phyloP scores from a whole-genome alignment of 2,113 vertebrate species.

The Ibidorhyncha struthersii region DNA sequence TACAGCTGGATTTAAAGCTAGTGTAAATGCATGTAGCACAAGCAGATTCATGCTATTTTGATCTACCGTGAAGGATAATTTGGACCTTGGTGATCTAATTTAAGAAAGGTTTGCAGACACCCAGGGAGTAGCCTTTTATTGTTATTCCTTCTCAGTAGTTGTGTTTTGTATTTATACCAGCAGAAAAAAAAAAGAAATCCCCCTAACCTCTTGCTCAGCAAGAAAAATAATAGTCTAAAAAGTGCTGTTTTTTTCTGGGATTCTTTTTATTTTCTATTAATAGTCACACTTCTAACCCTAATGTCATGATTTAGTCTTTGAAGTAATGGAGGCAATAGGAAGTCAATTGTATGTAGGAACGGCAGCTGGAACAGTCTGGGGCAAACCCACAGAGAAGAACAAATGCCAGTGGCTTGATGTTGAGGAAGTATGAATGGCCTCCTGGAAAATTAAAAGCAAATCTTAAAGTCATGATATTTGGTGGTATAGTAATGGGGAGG shows the following conservation, averaged over 20 bases:
- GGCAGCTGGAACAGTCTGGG: neutral
- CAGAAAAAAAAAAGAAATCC: neutral
- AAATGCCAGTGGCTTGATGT: neutral
- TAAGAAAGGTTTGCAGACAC: neutral
- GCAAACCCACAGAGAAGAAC: neutral
- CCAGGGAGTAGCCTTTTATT: neutral
- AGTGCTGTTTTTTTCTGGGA: neutral
- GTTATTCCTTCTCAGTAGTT: neutral
- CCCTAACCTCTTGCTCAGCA: neutral
- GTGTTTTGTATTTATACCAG: neutral
- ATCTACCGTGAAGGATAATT: neutral
- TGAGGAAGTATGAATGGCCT: neutral
- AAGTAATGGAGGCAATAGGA: neutral
- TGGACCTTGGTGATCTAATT: neutral
- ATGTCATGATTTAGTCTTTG: neutral
- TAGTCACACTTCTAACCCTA: neutral
- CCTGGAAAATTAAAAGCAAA: neutral
- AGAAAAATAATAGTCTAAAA: neutral
- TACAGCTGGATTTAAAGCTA: neutral
- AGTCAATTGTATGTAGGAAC: neutral
- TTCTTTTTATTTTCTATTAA: constrained; percentile 5
- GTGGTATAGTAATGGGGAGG: neutral
- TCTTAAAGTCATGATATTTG: neutral
- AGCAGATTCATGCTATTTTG: neutral
- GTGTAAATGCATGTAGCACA: neutral